These are phyloP conservation scores for Vanacampus margaritifer DNA, from an alignment of 2,113 vertebrate species.

Conservation along the genomic window DNA sequence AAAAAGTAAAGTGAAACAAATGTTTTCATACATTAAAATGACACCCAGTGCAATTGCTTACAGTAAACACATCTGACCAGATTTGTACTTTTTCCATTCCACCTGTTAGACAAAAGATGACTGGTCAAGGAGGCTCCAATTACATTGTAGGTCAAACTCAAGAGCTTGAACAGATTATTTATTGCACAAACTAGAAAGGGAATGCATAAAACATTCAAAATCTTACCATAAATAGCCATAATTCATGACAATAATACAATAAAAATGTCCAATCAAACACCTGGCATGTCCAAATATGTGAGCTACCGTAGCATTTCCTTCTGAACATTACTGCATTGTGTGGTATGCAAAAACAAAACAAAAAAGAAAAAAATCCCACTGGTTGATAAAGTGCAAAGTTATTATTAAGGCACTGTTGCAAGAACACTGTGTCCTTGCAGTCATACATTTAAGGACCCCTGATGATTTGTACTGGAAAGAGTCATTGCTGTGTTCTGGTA, in stretches of 20 bases:
- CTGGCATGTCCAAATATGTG: background rate
- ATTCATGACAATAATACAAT: background rate
- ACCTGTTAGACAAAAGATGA: background rate
- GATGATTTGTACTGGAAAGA: conserved; percentile 27
- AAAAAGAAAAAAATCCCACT: conserved; percentile 17
- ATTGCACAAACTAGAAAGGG: background rate
- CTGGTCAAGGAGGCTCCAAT: background rate
- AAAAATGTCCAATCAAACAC: conserved; percentile 5
- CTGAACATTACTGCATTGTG: background rate
- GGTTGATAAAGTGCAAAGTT: conserved; percentile 34
- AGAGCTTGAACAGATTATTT: conserved; percentile 11
- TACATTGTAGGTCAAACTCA: conserved; percentile 3
- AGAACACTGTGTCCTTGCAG: conserved; percentile 34
- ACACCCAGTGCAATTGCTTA: conserved; percentile 4
- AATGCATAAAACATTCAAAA: conserved; percentile 14
- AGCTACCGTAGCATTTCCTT: background rate
- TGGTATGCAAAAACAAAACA: background rate
- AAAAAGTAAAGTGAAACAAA: background rate
- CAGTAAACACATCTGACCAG: conserved; percentile 2
- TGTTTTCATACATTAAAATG: conserved; percentile 8
- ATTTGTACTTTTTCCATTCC: background rate
- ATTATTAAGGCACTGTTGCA: conserved; percentile 37
- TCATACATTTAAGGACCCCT: conserved; percentile 17
- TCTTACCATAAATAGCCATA: conserved; percentile 23
- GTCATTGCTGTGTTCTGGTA: conserved; percentile 60